Base-by-base conservation (phyloP, 2,888 invertebrate species). In the Eurytoma californica region DNA sequence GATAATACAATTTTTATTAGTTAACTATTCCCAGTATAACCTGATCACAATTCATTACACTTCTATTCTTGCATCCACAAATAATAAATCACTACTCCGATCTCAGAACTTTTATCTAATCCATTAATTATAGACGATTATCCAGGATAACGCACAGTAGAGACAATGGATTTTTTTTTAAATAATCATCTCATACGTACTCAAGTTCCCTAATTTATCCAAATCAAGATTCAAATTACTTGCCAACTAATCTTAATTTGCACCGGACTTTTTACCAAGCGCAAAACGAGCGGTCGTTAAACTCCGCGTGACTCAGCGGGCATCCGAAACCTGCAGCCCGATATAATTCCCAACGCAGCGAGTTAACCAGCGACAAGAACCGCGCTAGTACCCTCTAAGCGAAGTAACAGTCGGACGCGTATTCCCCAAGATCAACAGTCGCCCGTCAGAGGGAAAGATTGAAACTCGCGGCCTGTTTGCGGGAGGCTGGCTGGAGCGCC, bases 401-500 rank as follows among this genome's bases (percentile, higher is more conserved):
- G 39, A 39, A 39, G 39, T 39, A 39, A 39, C 39, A 39, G 39
- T 39, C 39, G 39, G 39, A 39, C 39, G 39, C 60, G 12, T 30
- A 16, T 30, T 61, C 61, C 9, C 61, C 61, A 61, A 61, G 61
- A 61, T 61, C 61, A 61, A 61, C 28, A 61, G 61, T 30, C 30
- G 30, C 16, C 1, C 24, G 14, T 24, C 53, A 53, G 53, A 14
- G 53, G 14, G 24, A 20, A 20, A 61, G 57, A 69, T 69, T 57
- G 61, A 67, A 74, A 57, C 49, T 18, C 28, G 49, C 73, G 20
- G 55, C 39, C 53, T 55, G 72, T 65, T 51, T 66, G 66, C 30
- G 47, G 20, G 55, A 76, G 69, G 77, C 72, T 68, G 63, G 77
- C 75, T 68, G 75, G 2, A 70, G 47, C 73, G 55, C 53, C 70